phyloP scores from a whole-genome alignment of 64 coral and sea anemone species.

The Pocillopora verrucosa region DNA sequence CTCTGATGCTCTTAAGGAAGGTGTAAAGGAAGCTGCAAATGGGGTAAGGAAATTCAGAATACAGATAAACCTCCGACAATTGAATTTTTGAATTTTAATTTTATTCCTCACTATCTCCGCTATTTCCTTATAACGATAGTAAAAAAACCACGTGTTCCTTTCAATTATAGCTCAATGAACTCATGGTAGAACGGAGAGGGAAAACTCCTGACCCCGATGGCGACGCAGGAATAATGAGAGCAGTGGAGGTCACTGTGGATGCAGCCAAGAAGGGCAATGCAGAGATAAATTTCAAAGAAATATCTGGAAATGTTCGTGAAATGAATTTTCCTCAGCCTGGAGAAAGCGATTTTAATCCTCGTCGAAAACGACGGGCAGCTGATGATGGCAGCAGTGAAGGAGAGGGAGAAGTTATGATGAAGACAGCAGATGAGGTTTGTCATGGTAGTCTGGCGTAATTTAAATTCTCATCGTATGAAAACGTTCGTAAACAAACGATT shows the following conservation, averaged over 20 bases:
- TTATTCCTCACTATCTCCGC: too few species aligned
- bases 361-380: constrained; percentile 15
- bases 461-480: too few species aligned
- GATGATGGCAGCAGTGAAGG: neutral
- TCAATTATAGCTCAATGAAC: too few species aligned
- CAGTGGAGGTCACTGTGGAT: neutral
- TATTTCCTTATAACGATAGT: too few species aligned
- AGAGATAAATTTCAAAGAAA: neutral
- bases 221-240: too few species aligned
- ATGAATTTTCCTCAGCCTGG: neutral
- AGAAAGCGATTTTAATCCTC: neutral
- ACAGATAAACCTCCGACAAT: too few species aligned
- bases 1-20: neutral
- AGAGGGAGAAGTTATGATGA: constrained; percentile 4
- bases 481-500: too few species aligned
- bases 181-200: too few species aligned
- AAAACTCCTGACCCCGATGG: too few species aligned
- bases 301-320: neutral
- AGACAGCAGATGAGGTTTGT: constrained; percentile 18
- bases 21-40: neutral
- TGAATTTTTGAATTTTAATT: too few species aligned
- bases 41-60: neutral
- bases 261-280: neutral
- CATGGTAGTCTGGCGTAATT: too few species aligned
- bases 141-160: too few species aligned